Evolutionary conservation across 2,888 invertebrate species (phyloP), one percentile per base, ranked within the genome.

Genomic region (Drosophila engyochracea): DNA sequence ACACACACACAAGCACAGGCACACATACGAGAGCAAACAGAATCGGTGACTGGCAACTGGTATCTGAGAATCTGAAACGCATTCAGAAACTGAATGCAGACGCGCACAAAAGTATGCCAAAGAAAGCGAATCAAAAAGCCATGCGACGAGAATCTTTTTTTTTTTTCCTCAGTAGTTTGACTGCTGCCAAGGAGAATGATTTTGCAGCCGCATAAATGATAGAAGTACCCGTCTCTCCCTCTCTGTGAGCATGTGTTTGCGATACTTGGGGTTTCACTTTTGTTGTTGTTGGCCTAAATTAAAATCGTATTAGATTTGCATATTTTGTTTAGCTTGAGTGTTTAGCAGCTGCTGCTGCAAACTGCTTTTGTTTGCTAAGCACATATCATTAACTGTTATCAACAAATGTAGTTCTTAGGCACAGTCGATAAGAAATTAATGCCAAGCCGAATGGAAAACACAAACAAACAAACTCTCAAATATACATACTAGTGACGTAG

Each of bases 251-350:
- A 7, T 44, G 30, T 28, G 51, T 37, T 22, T 31, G 16, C 19
- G 37, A 25, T 35, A 55, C 52, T 55, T 35, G 37, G 58, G 30
- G 39, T 6, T 60, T 57, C 52, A n/a, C 5, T 59, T 19, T 12
- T 28, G 52, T 37, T 77, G 70, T 49, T 69, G 59, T 54, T 62
- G 80, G 72, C 76, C 68, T 81, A 90, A 91, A 91, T 91, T 91
- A 91, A 91, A 91, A 91, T 81, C 91, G 80, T 76, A 91, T 91
- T 90, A 85, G 87, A 90, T 92, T 90, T 91, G 85, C 90, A 92
- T 92, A 82, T 79, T 74, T 69, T n/a, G 25, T 19, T 30, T 41
- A 31, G 33, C 47, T 7, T 31, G 57, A 31, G 30, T 28, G 39
- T 44, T 60, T 49, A 60, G 28, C 49, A 22, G 25, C n/a, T 6